Conservation (phyloP, 2,888 invertebrate species). For the Trissonchulus latispiculum region DNA sequence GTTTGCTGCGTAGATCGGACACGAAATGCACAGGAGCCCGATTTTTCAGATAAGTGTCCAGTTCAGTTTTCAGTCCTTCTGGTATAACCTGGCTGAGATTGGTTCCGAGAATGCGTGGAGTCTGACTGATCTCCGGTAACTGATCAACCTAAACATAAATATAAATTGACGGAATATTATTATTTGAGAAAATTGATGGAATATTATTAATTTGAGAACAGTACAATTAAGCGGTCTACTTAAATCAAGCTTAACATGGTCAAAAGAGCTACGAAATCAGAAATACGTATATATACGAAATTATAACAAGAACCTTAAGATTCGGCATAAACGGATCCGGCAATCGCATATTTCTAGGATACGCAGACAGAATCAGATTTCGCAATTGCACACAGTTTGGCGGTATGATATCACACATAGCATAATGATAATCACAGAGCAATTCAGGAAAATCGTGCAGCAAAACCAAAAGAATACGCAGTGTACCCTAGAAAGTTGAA, state of each 20-base stretch:
- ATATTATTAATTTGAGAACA: no score
- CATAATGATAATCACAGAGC: conserved; percentile 96
- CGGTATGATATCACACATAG: conserved; percentile 97
- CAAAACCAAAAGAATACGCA: conserved; percentile 82
- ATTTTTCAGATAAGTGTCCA: conserved; percentile 86
- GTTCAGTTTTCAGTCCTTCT: conserved; percentile 53
- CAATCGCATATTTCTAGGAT: conserved; percentile 91
- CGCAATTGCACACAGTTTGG: conserved; percentile 98
- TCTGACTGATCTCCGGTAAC: conserved; percentile 38
- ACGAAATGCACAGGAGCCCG: conserved; percentile 49
- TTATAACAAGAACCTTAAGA: conserved; percentile 79
- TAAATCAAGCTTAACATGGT: no score
- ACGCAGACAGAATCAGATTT: conserved; percentile 92
- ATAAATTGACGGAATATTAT: no score
- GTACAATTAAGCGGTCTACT: no score
- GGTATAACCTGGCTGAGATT: conserved; percentile 35
- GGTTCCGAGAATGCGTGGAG: conserved; percentile 38
- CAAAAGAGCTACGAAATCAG: no score
- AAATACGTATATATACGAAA: no score
- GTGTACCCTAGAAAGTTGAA: conserved; percentile 55
- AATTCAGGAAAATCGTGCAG: conserved; percentile 99
- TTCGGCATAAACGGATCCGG: conserved; percentile 98
- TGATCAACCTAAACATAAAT: conserved; percentile 38
- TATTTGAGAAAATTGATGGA: no score
- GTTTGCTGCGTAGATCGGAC: conserved; percentile 46